phyloP scores from a whole-genome alignment of 2,888 invertebrate species.

The Argynnis bischoffii region DNA sequence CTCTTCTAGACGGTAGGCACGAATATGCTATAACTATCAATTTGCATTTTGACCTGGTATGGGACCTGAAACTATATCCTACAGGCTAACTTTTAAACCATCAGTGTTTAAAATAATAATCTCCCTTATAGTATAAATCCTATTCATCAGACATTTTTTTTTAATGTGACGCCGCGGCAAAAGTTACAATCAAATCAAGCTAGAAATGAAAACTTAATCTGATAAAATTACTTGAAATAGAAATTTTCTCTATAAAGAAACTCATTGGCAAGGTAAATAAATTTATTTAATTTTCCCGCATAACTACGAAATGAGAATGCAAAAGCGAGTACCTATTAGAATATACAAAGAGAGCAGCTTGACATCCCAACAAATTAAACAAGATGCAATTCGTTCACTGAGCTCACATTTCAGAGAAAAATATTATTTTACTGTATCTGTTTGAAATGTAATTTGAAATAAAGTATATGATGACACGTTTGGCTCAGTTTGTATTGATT shows the following conservation, averaged over 20 bases:
- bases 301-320: conserved; percentile 17
- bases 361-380: conserved; percentile 17
- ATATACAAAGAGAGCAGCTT: conserved; percentile 7
- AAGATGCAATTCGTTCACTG: background rate
- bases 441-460: too few relatives aligned
- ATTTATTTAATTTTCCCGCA: conserved; percentile 7
- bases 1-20: too few relatives aligned
- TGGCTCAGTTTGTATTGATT: too few relatives aligned
- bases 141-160: too few relatives aligned
- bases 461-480: too few relatives aligned
- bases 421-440: background rate
- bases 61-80: too few relatives aligned
- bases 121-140: too few relatives aligned
- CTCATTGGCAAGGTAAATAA: conserved; percentile 24
- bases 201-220: background rate
- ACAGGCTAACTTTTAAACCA: too few relatives aligned
- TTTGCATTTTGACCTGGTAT: too few relatives aligned
- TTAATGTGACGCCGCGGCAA: too few relatives aligned
- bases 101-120: too few relatives aligned
- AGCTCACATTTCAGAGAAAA: background rate
- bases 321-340: conserved; percentile 18
- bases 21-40: too few relatives aligned
- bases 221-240: background rate
- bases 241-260: conserved; percentile 10
- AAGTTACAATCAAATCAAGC: background rate